Evolutionary conservation across 64 coral and sea anemone genomes (phyloP).

Genomic region (Cladopsammia gracilis): DNA sequence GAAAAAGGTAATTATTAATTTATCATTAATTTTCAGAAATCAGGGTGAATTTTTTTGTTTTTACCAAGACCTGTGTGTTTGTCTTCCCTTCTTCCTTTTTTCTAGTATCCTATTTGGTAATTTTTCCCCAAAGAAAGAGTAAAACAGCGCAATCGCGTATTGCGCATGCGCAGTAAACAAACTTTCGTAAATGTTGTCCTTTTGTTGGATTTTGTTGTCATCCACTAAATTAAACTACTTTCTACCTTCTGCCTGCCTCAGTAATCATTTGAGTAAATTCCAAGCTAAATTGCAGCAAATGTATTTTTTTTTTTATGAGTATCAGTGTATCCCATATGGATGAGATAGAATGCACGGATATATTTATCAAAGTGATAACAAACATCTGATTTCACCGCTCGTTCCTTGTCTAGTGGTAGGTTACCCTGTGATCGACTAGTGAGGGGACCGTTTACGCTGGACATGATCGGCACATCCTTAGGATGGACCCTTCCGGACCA

Average conservation of each 20-base stretch:
- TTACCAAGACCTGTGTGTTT: not conserved
- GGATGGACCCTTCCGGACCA: conserved; percentile 54
- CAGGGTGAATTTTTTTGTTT: not conserved
- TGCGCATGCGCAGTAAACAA: conserved; percentile 22
- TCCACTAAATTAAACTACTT: not conserved
- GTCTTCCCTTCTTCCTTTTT: not conserved
- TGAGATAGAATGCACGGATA: not conserved
- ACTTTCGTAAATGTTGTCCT: not conserved
- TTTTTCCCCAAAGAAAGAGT: too few species aligned
- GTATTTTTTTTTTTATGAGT: not conserved
- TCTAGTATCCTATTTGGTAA: not conserved
- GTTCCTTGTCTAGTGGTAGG: conserved; percentile 48
- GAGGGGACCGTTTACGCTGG: conserved; percentile 51
- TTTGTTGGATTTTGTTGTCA: not conserved
- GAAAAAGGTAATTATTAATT: conserved; percentile 19
- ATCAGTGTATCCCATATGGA: not conserved
- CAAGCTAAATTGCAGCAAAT: not conserved
- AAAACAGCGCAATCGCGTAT: not conserved
- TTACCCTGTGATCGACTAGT: conserved; percentile 37
- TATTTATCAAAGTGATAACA: not conserved
- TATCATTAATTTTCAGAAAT: not conserved
- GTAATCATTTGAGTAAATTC: not conserved
- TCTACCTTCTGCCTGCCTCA: not conserved
- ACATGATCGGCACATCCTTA: conserved; percentile 52
- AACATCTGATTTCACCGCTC: not conserved